Conservation (phyloP, 2,888 invertebrate genomes). For the Cynaeus angustus region DNA sequence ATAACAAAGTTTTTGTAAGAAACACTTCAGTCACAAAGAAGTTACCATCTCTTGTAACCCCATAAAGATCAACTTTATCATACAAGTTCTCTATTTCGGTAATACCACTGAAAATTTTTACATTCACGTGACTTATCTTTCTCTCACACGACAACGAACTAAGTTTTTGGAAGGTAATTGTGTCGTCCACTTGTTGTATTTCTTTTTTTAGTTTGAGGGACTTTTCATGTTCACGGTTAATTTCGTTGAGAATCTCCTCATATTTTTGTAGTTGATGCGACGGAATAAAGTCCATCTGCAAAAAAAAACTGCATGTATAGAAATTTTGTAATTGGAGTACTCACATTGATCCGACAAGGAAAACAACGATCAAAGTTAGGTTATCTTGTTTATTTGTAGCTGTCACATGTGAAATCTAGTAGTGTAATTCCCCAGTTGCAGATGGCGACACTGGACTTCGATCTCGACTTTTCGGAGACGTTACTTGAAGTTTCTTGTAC, state of each 20-base stretch:
- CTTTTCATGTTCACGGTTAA: constrained; percentile 62
- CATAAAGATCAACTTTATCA: constrained; percentile 50
- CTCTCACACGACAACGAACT: constrained; percentile 53
- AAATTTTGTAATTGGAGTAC: not conserved
- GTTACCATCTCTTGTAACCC: constrained; percentile 54
- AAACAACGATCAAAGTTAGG: constrained; percentile 12
- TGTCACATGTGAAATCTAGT: not conserved
- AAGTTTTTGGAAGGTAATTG: constrained; percentile 59
- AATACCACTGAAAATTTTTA: constrained; percentile 64
- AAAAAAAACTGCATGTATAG: constrained; percentile 2
- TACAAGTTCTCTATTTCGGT: constrained; percentile 61
- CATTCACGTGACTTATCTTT: constrained; percentile 61
- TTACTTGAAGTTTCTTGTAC: constrained; percentile 57
- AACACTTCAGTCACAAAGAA: constrained; percentile 66
- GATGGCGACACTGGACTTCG: constrained; percentile 9
- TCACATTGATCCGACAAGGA: not conserved
- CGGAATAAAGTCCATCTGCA: constrained; percentile 60
- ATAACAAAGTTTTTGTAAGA: constrained; percentile 60
- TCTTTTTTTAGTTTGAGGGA: constrained; percentile 57
- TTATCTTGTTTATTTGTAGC: constrained; percentile 18
- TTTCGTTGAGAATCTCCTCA: constrained; percentile 62
- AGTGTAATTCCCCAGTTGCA: constrained; percentile 6
- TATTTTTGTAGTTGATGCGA: constrained; percentile 58
- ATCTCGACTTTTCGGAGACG: not conserved
- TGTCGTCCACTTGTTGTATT: constrained; percentile 59